Percentiles rank a stretch among this genome's conserved stretches.
Conservation (phyloP, 2,888 invertebrate species). For the Thereva nobilitata region DNA sequence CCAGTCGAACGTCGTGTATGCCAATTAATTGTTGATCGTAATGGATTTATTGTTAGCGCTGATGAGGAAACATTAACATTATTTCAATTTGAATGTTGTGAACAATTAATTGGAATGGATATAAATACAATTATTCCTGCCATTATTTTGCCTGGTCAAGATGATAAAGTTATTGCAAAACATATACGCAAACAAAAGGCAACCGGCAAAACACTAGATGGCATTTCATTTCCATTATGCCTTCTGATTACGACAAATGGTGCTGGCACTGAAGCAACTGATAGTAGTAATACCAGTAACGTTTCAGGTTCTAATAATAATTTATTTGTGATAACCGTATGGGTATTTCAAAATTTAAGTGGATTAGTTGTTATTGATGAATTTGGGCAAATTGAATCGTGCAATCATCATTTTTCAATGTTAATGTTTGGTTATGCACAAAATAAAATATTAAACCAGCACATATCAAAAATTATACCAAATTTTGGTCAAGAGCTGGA, state of each 20-base stretch:
- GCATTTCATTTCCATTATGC: conserved; percentile 66
- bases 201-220: conserved; percentile 68
- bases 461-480: conserved; percentile 64
- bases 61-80: conserved; percentile 60
- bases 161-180: conserved; percentile 54
- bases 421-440: conserved; percentile 68
- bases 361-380: conserved; percentile 68
- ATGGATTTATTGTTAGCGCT: conserved; percentile 47
- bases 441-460: conserved; percentile 64
- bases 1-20: conserved; percentile 61
- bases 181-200: conserved; percentile 65
- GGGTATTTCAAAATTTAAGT: conserved; percentile 68
- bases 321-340: conserved; percentile 46
- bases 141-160: conserved; percentile 59
- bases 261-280: conserved; percentile 9
- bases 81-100: conserved; percentile 62
- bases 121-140: conserved; percentile 62
- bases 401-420: conserved; percentile 70
- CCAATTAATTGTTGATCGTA: conserved; percentile 48
- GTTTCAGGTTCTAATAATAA: conserved; percentile 36
- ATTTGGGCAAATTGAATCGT: conserved; percentile 66
- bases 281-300: conserved; percentile 26
- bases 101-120: conserved; percentile 61
- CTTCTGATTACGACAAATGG: conserved; percentile 58
- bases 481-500: conserved; percentile 66